Evolutionary conservation across 2,888 invertebrate genomes (phyloP).

Genomic region (Theristus sp.): DNA sequence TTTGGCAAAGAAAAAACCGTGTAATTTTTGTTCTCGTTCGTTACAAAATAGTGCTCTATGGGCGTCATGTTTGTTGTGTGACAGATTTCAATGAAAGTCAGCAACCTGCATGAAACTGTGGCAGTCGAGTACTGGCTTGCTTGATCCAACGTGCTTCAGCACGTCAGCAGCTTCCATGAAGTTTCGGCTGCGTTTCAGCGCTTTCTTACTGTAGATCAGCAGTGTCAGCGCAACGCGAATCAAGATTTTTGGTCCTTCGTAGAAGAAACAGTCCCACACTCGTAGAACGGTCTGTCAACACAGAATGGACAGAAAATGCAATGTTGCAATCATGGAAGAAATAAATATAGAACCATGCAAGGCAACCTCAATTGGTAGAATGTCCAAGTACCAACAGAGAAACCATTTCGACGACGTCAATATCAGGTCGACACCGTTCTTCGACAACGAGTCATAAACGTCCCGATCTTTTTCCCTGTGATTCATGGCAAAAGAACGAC

Average conservation of each 20-base stretch:
- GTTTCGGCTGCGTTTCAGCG: not conserved
- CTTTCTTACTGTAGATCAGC: constrained; percentile 32
- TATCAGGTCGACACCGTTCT: constrained; percentile 66
- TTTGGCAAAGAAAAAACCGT: too few species aligned
- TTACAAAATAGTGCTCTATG: too few species aligned
- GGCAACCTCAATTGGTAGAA: constrained; percentile 58
- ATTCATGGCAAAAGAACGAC: not conserved
- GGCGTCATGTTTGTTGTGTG: too few species aligned
- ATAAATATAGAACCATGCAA: not conserved
- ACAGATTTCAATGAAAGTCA: too few species aligned
- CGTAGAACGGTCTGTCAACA: constrained; percentile 56
- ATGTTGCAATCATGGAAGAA: too few species aligned
- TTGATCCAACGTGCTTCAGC: not conserved
- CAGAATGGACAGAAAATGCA: not conserved
- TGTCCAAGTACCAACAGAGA: constrained; percentile 77
- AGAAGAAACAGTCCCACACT: constrained; percentile 87
- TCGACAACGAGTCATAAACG: constrained; percentile 57
- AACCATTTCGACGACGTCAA: constrained; percentile 87
- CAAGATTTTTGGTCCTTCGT: constrained; percentile 77
- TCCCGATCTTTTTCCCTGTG: not conserved
- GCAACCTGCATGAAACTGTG: not conserved
- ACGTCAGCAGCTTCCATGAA: not conserved
- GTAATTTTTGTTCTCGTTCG: too few species aligned
- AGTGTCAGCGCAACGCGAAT: constrained; percentile 70
- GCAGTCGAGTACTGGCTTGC: not conserved